A percentile compares a stretch with the other conserved stretches of the same genome.
These are phyloP conservation scores for Xylocampa areola DNA, from an alignment of 2,888 invertebrate genomes.

Conservation along the genomic window DNA sequence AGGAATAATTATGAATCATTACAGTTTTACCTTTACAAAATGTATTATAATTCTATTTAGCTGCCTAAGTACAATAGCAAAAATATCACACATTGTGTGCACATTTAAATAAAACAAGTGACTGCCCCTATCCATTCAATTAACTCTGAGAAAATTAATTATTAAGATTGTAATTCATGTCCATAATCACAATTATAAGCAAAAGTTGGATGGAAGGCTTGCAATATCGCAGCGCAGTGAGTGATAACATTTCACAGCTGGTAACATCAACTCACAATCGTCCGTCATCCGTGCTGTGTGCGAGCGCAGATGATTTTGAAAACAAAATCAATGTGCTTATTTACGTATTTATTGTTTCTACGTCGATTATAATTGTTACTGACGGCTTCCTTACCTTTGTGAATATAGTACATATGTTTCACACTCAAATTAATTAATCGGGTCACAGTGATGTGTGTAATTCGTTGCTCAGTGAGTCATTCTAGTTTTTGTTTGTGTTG, in stretches of 20 bases:
- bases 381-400: constrained; percentile 9
- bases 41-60: no score
- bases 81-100: no score
- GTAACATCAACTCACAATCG: constrained; percentile 28
- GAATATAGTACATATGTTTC: constrained; percentile 10
- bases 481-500: constrained; percentile 62
- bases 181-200: no score
- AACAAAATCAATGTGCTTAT: constrained; percentile 30
- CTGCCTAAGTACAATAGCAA: no score
- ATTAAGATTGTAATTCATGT: no score
- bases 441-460: constrained; percentile 57
- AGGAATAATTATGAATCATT: no score
- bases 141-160: no score
- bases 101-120: no score
- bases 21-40: no score
- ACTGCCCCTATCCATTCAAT: no score
- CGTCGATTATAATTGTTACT: constrained; percentile 14
- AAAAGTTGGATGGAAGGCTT: neutral
- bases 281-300: constrained; percentile 22
- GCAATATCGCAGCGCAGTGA: neutral
- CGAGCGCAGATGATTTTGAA: constrained; percentile 37
- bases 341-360: constrained; percentile 15
- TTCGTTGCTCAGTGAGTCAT: constrained; percentile 62
- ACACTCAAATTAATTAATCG: constrained; percentile 39
- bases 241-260: constrained; percentile 1